Conservation (phyloP, 2,888 invertebrate genomes). For the Drosophila anomalipes region DNA sequence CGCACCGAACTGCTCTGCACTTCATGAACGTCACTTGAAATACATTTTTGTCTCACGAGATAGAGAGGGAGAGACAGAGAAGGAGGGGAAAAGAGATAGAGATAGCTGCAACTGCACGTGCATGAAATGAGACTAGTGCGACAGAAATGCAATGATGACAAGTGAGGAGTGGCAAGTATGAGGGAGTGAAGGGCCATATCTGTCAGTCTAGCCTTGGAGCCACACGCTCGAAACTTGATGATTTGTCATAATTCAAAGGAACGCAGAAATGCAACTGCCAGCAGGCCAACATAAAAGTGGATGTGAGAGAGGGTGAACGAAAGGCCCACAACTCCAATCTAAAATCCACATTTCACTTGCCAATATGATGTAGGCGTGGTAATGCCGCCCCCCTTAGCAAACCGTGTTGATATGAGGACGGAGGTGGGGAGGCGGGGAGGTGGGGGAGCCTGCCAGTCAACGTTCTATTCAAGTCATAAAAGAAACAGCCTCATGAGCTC, state of each 20-base stretch:
- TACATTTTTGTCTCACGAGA: conserved; percentile 52
- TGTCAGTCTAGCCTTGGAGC: conserved; percentile 60
- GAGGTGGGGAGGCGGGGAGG: background rate
- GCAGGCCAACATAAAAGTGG: background rate
- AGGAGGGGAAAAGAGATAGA: background rate
- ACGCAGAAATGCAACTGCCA: conserved; percentile 27
- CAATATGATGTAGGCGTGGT: conserved; percentile 22
- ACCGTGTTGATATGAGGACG: conserved; percentile 1
- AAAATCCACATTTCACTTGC: conserved; percentile 23
- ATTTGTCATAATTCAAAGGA: conserved; percentile 72
- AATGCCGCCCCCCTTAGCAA: background rate
- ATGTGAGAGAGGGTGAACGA: background rate
- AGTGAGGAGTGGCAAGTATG: background rate
- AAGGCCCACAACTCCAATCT: conserved; percentile 7
- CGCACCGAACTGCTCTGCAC: conserved; percentile 55
- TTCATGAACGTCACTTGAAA: conserved; percentile 80
- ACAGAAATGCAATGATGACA: conserved; percentile 28
- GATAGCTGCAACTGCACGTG: conserved; percentile 51
- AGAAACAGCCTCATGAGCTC: conserved; percentile 14
- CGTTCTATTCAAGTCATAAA: conserved; percentile 40
- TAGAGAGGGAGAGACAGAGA: background rate
- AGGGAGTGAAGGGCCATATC: background rate
- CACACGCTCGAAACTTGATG: conserved; percentile 69
- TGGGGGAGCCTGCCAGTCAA: conserved; percentile 1
- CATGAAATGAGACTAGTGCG: conserved; percentile 48